Evolutionary conservation across 1,140 invertebrate genomes (phyloP).

Genomic region (Anastrepha ludens): DNA sequence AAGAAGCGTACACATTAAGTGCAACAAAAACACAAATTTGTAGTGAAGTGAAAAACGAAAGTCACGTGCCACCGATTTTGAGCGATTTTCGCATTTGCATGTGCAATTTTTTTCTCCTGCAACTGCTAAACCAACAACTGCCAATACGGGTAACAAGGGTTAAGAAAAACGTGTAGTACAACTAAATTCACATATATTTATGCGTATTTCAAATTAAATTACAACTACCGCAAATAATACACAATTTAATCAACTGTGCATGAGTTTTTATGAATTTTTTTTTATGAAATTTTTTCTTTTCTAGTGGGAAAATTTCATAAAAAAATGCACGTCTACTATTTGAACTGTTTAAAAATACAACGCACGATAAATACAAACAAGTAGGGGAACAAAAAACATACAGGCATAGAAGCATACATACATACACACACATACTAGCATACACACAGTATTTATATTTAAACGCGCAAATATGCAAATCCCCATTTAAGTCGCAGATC

Average conservation of each 20-base stretch:
- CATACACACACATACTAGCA: not conserved
- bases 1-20: not conserved
- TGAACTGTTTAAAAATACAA: no score
- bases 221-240: not conserved
- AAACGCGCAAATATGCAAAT: slow-evolving; percentile 3
- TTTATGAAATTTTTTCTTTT: not conserved
- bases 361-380: no score
- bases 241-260: slow-evolving; percentile 14
- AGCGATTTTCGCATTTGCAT: slow-evolving; percentile 17
- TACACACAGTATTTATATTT: not conserved
- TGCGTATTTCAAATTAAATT: slow-evolving; percentile 13
- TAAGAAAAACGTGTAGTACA: not conserved
- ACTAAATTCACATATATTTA: not conserved
- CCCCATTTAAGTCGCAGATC: not conserved
- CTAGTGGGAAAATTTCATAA: not conserved
- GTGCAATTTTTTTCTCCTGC: not conserved
- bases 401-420: not conserved
- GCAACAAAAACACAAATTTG: not conserved
- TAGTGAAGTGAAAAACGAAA: slow-evolving; percentile 3
- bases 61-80: slow-evolving; percentile 42
- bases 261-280: not conserved
- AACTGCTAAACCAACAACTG: not conserved
- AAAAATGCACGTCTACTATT: not conserved
- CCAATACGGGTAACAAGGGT: not conserved
- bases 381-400: no score